Base-by-base conservation (phyloP, 2,113 vertebrate genomes). In the Callipepla californica region DNA sequence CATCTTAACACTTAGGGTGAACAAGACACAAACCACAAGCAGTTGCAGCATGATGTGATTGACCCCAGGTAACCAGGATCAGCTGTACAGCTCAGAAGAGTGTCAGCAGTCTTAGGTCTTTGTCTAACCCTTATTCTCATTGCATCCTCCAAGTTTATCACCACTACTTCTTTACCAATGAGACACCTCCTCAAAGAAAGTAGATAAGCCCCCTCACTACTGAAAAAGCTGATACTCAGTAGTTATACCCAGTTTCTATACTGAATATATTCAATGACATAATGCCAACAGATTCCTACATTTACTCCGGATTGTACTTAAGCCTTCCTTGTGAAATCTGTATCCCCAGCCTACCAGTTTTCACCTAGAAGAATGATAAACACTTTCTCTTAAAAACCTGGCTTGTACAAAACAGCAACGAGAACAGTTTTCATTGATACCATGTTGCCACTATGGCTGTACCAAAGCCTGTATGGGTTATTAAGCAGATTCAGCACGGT, bases 191-290 rank as follows among this genome's bases (percentile, higher is more conserved):
- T 18, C 63, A 66, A 87, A 9, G 26, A 55, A 51, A 77, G 70
- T 19, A 89, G 44, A 80, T 66, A 23, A 85, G 76, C 32, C 32
- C 38, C 68, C 69, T 4, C 44, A 23, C 28, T 48, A 28, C 63
- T 63, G 82, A 47, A 81, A 72, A 87, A 62, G 1, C 14, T 20
- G 28, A 16, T 79, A 79, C 75, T 80, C 23, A 40, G 34, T 36
- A 61, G 40, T 40, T 40, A 40, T 40, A 40, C 40, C 40, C 1
- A 2, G 59, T 82, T 80, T 79, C 85, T 53, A 28, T n/a, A 32
- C 26, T 19, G 34, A 67, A 0, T 69, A 45, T 8, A 21, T 28
- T 51, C 11, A 23, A 44, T 22, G 44, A 61, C 0, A 0, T 28
- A 70, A 65, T 9, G 26, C 48, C 74, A 57, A 51, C 44, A 28